Percentiles rank a stretch among this genome's conserved stretches.
Evolutionary conservation across 2,113 vertebrate species (phyloP).

Genomic region (Benitochromis conjunctus): DNA sequence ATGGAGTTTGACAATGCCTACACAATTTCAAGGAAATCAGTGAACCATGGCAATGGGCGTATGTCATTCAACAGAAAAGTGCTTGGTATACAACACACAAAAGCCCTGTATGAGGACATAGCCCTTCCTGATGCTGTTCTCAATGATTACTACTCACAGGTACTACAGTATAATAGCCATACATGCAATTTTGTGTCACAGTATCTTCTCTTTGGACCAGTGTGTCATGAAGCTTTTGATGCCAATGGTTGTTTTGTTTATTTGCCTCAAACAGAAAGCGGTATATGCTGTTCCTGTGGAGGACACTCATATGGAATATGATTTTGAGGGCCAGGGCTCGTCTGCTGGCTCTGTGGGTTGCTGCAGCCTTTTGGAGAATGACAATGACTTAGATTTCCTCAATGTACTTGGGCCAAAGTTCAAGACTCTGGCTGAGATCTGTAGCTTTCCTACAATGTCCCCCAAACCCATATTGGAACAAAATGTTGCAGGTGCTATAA

Average conservation of each 20-base stretch:
- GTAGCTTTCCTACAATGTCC: neutral
- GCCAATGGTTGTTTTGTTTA: neutral
- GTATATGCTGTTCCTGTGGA: conserved; percentile 58
- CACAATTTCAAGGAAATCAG: neutral
- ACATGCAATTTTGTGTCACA: neutral
- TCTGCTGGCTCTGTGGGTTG: conserved; percentile 80
- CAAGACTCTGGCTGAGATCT: conserved; percentile 85
- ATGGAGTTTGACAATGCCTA: conserved; percentile 12
- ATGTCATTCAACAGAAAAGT: neutral
- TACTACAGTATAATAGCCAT: neutral
- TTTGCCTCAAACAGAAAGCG: conserved; percentile 78
- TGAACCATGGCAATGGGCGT: neutral
- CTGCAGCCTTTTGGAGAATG: conserved; percentile 83
- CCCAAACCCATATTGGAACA: neutral
- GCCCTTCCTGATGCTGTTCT: conserved; percentile 58
- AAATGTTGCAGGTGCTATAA: neutral
- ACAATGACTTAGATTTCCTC: conserved; percentile 80
- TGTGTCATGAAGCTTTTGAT: neutral
- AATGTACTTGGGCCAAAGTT: conserved; percentile 86
- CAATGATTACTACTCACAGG: conserved; percentile 67
- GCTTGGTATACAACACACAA: neutral
- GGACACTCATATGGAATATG: conserved; percentile 79
- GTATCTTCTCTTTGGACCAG: neutral
- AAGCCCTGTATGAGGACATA: conserved; percentile 41
- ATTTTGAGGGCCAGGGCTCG: conserved; percentile 79